phyloP scores from a whole-genome alignment of 2,888 invertebrate genomes.

The Drosophila mimetica region DNA sequence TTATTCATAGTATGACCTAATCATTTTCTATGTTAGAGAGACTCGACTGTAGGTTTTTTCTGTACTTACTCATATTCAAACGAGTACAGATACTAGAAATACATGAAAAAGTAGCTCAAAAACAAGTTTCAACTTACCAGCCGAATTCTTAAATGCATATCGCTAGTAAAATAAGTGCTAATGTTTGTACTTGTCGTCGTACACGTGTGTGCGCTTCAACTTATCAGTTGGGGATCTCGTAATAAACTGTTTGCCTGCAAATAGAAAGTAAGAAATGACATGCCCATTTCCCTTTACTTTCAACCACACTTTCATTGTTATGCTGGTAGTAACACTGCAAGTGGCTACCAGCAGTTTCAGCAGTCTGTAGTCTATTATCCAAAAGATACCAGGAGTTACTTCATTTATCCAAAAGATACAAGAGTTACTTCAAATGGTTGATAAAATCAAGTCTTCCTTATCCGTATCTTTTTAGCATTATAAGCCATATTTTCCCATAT shows the following conservation, averaged over 20 bases:
- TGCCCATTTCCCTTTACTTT: constrained; percentile 17
- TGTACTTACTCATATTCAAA: not conserved
- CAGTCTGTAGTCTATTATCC: not conserved
- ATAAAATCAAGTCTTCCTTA: not conserved
- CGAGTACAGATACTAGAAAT: not conserved
- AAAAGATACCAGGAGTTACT: too few relatives aligned
- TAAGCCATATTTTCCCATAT: too few relatives aligned
- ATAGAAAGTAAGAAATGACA: constrained; percentile 22
- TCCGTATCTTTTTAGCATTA: too few relatives aligned
- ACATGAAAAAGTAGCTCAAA: not conserved
- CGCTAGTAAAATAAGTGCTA: constrained; percentile 4
- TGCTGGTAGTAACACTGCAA: not conserved
- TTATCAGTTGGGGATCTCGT: constrained; percentile 10
- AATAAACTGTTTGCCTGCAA: constrained; percentile 8
- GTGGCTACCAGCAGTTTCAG: not conserved
- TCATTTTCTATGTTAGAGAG: not conserved
- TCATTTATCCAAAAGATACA: not conserved
- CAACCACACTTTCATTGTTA: constrained; percentile 18
- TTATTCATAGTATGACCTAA: not conserved
- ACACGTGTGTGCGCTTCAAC: not conserved
- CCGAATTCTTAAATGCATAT: constrained; percentile 12
- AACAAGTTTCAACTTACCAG: constrained; percentile 21
- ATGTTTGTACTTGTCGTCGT: not conserved
- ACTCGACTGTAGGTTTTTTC: not conserved
- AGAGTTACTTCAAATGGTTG: too few relatives aligned